Base-by-base conservation (phyloP, 2,113 vertebrate genomes). In the Heptranchias perlo region DNA sequence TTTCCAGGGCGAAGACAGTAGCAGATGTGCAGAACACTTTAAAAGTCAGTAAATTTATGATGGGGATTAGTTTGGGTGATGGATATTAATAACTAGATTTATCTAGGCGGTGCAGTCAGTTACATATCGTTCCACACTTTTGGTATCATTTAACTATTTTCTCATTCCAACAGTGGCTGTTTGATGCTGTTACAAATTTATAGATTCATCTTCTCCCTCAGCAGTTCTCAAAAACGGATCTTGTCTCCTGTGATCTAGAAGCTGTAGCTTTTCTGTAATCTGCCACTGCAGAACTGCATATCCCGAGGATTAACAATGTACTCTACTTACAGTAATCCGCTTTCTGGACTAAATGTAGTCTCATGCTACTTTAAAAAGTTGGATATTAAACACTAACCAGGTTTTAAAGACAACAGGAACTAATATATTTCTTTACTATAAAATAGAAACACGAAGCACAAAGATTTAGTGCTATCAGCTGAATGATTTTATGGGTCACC, bases 241-340 rank as follows among this genome's bases (percentile, higher is more conserved):
- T 21, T 39, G 39, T 10, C n/a, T 62, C 14, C 2, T 62, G 35
- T 62, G 18, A 93, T 23, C 13, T 62, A 23, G 35, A 93, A 61
- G 31, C 52, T 58, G 52, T 35, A 61, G 31, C 35, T 62, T 62
- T 93, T 62, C n/a, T 61, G 54, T 61, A 92, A 92, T 92, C 5
- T 62, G 16, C 31, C 31, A 92, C 8, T 93, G 35, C 35, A 39
- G 18, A 25, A 23, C 35, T 64, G 16, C 58, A 39, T 62, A 93
- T 93, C 14, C 58, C 61, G 18, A 93, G 61, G 89, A 93, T 93
- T 93, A 93, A 64, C 39, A 62, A 91, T n/a, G 44, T 93, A 64
- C 18, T 82, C 39, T 62, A 93, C 35, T 93, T 61, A 39, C n/a
- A 14, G 4, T 62, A 64, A 93, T 62, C 89, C 21, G 16, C 16